Percentiles rank a stretch among this genome's conserved stretches.
Conservation (phyloP, 2,888 invertebrate genomes). For the Drosophila mayaguana region DNA sequence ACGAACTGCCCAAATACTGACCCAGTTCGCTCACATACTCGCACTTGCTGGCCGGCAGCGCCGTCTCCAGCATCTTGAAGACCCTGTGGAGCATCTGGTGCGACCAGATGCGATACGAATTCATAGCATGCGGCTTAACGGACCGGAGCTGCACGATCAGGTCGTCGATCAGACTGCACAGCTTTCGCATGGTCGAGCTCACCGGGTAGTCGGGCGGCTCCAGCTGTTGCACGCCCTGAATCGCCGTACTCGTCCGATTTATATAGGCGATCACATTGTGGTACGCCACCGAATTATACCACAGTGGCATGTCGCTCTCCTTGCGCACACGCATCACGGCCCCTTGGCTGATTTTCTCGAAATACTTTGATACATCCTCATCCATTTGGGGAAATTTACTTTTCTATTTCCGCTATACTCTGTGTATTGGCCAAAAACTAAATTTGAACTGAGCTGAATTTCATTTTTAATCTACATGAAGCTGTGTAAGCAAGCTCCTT, state of each 20-base stretch:
- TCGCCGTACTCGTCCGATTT: constrained; percentile 92
- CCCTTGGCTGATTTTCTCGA: constrained; percentile 14
- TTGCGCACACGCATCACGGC: constrained; percentile 15
- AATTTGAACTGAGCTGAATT: too few relatives aligned
- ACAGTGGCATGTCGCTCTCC: constrained; percentile 30
- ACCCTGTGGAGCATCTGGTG: constrained; percentile 88
- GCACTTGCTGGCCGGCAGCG: constrained; percentile 88
- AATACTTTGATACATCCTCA: constrained; percentile 10
- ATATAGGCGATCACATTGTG: constrained; percentile 94
- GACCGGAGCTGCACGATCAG: constrained; percentile 84
- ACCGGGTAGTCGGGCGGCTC: constrained; percentile 87
- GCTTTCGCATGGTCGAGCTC: constrained; percentile 86
- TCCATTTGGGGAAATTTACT: background rate
- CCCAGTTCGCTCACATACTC: constrained; percentile 91
- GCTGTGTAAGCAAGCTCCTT: background rate
- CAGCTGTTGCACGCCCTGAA: constrained; percentile 90
- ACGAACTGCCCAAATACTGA: constrained; percentile 94
- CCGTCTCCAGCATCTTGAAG: constrained; percentile 88
- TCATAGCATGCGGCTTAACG: constrained; percentile 91
- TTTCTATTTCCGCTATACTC: too few relatives aligned
- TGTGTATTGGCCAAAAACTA: too few relatives aligned
- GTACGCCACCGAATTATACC: constrained; percentile 91
- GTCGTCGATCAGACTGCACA: constrained; percentile 89
- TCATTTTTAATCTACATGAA: background rate
- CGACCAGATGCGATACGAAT: constrained; percentile 95